These are phyloP conservation scores for Platysternon megacephalum DNA, from an alignment of 2,113 vertebrate species.

Conservation along the genomic window DNA sequence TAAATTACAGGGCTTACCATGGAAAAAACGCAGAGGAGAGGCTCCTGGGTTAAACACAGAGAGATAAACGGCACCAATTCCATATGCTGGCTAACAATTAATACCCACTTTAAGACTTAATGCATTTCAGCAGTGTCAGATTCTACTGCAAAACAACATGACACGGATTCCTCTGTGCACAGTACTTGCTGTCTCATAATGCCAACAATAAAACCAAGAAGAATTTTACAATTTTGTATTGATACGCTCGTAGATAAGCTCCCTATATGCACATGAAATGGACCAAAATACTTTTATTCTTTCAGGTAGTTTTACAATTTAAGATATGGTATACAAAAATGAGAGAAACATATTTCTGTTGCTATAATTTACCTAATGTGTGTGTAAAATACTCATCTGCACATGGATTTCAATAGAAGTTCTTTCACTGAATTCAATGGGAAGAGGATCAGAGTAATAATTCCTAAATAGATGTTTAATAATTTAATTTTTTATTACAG, in stretches of 20 bases:
- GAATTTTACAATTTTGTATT: neutral
- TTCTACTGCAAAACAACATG: neutral
- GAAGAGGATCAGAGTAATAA: neutral
- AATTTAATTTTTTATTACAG: neutral
- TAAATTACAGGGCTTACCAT: neutral
- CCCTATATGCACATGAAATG: neutral
- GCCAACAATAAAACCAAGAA: neutral
- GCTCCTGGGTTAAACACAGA: neutral
- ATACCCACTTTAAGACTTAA: neutral
- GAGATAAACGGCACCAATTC: neutral
- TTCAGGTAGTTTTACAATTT: neutral
- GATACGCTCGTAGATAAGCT: neutral
- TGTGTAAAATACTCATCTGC: neutral
- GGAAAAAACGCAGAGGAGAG: neutral
- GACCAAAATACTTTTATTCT: neutral
- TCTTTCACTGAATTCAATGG: neutral
- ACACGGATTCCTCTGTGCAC: neutral
- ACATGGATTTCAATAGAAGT: neutral
- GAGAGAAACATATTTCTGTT: neutral
- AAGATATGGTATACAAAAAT: neutral
- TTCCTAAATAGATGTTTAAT: neutral
- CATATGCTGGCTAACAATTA: neutral
- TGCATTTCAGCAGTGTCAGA: neutral
- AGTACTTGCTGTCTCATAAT: neutral
- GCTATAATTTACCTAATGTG: neutral